Base-by-base conservation (phyloP, 2,113 vertebrate species). In the Podilymbus podiceps region DNA sequence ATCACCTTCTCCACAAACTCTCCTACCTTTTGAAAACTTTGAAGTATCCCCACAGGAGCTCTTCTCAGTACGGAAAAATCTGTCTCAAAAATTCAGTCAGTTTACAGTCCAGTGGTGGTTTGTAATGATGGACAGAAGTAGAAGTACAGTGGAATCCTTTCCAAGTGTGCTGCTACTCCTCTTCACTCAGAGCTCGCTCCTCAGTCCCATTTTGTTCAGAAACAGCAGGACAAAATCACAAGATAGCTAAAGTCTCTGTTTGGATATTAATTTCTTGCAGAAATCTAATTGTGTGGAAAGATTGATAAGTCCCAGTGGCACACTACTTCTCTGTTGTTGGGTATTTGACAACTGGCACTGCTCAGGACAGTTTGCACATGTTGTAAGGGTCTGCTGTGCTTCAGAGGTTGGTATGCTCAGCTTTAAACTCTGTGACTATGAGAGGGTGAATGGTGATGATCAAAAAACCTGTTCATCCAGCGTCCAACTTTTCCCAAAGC, bases 21-120 rank as follows among this genome's bases (percentile, higher is more conserved):
- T 77, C 53, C 64, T 89, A 19, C 58, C 50, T 90, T 95, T 91
- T 60, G 75, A 94, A 95, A 95, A 83, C 75, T 93, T 96, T 74
- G 90, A 96, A 96, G 72, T 73, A 73, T 91, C 68, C 86, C 64
- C 81, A 75, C 72, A 83, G 94, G 91, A 91, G 42, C 40, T 86
- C 72, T 90, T 77, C 63, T 88, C 58, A 91, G 35, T 58, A 47
- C 2, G 17, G 72, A 50, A 88, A 87, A 92, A 78, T 68, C 25
- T 71, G 63, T 81, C 80, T 86, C 44, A 79, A 72, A 92, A 95
- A 93, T 87, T 64, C 77, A 64, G 75, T 72, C 44, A 55, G 24
- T 77, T 90, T 91, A 55, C 19, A 75, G 50, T 60, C 71, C 81
- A 53, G 13, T 76, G 52, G 75, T 88, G 18, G 38, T 88, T 87